phyloP scores from a whole-genome alignment of 2,888 invertebrate species.

The Falcaria lacertinaria region DNA sequence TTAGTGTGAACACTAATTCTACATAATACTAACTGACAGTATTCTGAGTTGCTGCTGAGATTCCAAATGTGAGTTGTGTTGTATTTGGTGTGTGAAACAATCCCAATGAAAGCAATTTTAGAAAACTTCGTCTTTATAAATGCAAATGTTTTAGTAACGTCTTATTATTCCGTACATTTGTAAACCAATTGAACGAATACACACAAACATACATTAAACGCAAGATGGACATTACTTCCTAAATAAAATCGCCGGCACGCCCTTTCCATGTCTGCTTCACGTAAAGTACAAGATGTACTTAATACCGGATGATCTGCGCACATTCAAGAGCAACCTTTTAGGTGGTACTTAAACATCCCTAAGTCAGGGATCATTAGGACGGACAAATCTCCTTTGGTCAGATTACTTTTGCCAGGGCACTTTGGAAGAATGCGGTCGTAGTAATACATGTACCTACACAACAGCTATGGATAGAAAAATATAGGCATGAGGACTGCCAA shows the following conservation, averaged over 20 bases:
- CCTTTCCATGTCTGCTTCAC: constrained; percentile 41
- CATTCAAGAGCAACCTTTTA: constrained; percentile 6
- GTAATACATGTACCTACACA: too few relatives aligned
- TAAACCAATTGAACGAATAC: not conserved
- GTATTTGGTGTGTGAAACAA: too few relatives aligned
- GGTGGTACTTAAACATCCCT: constrained; percentile 18
- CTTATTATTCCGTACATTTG: too few relatives aligned
- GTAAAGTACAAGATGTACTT: constrained; percentile 33
- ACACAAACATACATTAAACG: constrained; percentile 10
- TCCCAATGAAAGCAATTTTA: too few relatives aligned
- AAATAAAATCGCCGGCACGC: constrained; percentile 29
- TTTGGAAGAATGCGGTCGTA: not conserved
- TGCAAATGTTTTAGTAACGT: too few relatives aligned
- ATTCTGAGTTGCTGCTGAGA: not conserved
- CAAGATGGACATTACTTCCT: constrained; percentile 23
- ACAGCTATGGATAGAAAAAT: too few relatives aligned
- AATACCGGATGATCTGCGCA: constrained; percentile 24
- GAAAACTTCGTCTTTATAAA: too few relatives aligned
- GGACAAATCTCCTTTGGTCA: constrained; percentile 6
- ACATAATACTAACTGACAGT: constrained; percentile 16
- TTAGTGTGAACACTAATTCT: constrained; percentile 30
- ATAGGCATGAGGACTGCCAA: too few relatives aligned
- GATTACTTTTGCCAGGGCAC: not conserved
- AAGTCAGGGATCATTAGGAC: constrained; percentile 33
- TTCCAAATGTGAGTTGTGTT: not conserved